These are phyloP conservation scores for Pelmatolapia mariae DNA, from an alignment of 2,113 vertebrate genomes.

Conservation along the genomic window DNA sequence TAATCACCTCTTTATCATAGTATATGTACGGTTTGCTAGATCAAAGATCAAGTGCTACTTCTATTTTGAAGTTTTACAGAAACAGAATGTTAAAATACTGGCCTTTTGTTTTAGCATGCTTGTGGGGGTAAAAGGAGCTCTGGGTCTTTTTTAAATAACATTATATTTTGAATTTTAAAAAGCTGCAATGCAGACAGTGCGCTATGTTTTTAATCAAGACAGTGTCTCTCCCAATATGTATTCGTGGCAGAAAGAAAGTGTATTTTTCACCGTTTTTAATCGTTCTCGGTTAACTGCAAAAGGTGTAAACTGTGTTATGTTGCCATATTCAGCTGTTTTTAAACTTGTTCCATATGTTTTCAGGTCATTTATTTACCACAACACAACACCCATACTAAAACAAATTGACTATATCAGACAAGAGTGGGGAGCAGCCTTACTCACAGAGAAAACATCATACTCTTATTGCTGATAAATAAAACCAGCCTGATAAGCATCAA, in stretches of 20 bases:
- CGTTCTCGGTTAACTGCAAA: conserved; percentile 11
- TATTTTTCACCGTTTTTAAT: conserved; percentile 40
- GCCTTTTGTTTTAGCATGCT: conserved; percentile 50
- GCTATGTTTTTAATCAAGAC: conserved; percentile 25
- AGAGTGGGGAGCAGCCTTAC: not conserved
- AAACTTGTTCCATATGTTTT: not conserved
- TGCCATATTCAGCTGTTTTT: not conserved
- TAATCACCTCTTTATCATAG: conserved; percentile 22
- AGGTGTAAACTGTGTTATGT: not conserved
- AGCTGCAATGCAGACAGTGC: conserved; percentile 38
- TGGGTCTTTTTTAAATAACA: not conserved
- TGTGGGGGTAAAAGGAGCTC: not conserved
- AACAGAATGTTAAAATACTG: conserved; percentile 37
- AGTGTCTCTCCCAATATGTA: conserved; percentile 11
- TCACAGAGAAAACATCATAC: not conserved
- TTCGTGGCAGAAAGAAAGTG: conserved; percentile 4
- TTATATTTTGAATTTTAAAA: conserved; percentile 17
- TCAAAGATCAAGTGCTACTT: conserved; percentile 56
- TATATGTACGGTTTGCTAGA: conserved; percentile 33
- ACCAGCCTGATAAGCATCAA: conserved; percentile 46
- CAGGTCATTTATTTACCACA: not conserved
- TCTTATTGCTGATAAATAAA: conserved; percentile 27
- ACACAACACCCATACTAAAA: not conserved
- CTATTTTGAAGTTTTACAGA: conserved; percentile 36
- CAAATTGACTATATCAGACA: not conserved